Evolutionary conservation across 1,140 invertebrate genomes (phyloP), one percentile per base, ranked within the genome.

Genomic region (Armadillidium nasatum): DNA sequence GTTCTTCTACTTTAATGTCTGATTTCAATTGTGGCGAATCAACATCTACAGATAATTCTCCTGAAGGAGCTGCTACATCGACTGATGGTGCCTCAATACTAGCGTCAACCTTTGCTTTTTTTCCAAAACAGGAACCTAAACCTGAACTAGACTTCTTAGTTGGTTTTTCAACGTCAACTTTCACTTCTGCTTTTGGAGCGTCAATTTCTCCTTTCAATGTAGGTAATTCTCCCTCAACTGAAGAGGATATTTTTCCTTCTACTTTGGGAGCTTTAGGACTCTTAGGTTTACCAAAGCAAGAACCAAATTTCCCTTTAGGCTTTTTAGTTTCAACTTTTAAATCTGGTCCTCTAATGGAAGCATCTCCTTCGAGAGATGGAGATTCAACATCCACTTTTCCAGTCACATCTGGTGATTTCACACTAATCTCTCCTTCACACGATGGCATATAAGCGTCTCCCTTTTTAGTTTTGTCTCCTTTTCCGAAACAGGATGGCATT

Each of bases 261-360:
- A 60, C 50, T 15, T 15, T 60, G 19, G 11, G 11, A 60, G 50
- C 50, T 33, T 33, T 33, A 33, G 33, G 33, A 60, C 11, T 15
- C 19, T 60, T 60, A 2, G 11, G 11, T 60, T 60, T 60, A 44
- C 77, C 77, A 46, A 78, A 78, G 60, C 77, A 78, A 0, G 77
- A 78, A 46, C 77, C 77, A 0, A 78, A 66, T 71, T 78, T 78
- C 9, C 23, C 13, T 60, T 78, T 78, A 0, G 74, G 70, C 60
- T 78, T 78, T 4, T 50, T 44, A 45, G 4, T 45, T 73, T 78
- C 75, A 19, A 75, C 74, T 44, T 73, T 73, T 7, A 78, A 46
- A 21, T 78, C 67, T 10, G 77, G 60, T 10, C 74, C 45, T 15
- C 46, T 67, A 70, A 78, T 19, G 21, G 70, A 22, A 44, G 19